Evolutionary conservation across 2,113 vertebrate genomes (phyloP).

Genomic region (Vanacampus margaritifer): DNA sequence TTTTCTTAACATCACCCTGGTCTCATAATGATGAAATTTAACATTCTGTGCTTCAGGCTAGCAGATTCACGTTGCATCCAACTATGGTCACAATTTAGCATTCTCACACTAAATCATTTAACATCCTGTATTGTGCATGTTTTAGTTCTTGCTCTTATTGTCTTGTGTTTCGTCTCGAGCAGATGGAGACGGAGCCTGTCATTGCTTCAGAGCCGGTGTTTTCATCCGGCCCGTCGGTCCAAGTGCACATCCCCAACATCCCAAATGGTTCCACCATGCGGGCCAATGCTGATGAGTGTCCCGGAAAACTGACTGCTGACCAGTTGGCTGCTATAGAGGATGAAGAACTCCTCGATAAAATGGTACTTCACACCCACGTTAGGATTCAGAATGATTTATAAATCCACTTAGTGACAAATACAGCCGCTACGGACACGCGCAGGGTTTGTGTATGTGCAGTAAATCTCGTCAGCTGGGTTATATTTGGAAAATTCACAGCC

Average conservation of each 20-base stretch:
- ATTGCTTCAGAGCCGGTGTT: conserved; percentile 65
- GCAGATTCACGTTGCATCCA: conserved; percentile 7
- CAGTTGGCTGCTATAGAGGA: conserved; percentile 87
- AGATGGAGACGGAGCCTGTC: conserved; percentile 78
- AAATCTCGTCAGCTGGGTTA: conserved; percentile 10
- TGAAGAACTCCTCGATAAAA: conserved; percentile 90
- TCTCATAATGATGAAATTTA: neutral
- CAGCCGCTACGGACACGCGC: conserved; percentile 1
- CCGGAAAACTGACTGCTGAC: conserved; percentile 72
- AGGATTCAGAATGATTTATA: conserved; percentile 19
- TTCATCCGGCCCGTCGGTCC: conserved; percentile 43
- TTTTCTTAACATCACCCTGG: conserved; percentile 31
- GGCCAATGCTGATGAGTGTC: conserved; percentile 55
- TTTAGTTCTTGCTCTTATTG: neutral
- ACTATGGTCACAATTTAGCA: conserved; percentile 18
- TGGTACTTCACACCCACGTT: conserved; percentile 74
- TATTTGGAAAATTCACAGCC: conserved; percentile 16
- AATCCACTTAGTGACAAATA: conserved; percentile 3
- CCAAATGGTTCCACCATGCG: conserved; percentile 71
- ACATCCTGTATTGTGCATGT: neutral
- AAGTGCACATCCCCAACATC: conserved; percentile 56
- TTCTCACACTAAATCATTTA: conserved; percentile 1
- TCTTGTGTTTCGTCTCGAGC: conserved; percentile 12
- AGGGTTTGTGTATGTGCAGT: conserved; percentile 1
- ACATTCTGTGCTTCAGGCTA: neutral